phyloP scores from a whole-genome alignment of 2,113 vertebrate species.

The Raja brachyura region DNA sequence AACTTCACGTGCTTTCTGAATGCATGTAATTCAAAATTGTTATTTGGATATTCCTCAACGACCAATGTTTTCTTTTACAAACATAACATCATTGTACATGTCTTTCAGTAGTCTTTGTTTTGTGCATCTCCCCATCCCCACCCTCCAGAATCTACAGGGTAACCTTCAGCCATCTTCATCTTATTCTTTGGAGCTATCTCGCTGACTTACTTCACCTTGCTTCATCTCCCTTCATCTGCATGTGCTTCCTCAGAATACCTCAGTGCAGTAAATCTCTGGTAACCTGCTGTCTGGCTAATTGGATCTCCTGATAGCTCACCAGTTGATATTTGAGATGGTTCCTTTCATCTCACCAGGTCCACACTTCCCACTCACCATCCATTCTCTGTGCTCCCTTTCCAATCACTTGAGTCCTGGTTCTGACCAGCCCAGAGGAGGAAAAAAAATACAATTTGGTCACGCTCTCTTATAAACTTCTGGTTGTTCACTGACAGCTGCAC shows the following conservation, averaged over 20 bases:
- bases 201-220: neutral
- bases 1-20: neutral
- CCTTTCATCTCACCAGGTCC: too few species aligned
- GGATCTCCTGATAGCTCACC: too few species aligned
- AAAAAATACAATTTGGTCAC: neutral
- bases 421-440: neutral
- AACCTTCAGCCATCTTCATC: neutral
- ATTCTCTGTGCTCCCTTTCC: neutral
- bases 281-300: neutral
- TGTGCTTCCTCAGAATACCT: neutral
- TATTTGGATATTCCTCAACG: neutral
- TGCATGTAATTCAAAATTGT: neutral
- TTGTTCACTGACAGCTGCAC: neutral
- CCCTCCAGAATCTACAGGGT: neutral
- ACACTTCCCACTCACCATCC: too few species aligned
- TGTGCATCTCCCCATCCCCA: neutral
- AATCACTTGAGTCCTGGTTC: neutral
- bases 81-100: neutral
- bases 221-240: neutral
- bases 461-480: neutral
- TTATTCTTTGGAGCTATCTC: neutral
- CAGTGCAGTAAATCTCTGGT: too few species aligned
- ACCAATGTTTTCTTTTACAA: neutral
- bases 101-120: neutral
- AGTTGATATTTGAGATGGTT: too few species aligned